Evolutionary conservation across 2,797 vertebrate species (phyloP), one percentile per base, ranked within the genome.

Genomic region (Myiotriccus ornatus): DNA sequence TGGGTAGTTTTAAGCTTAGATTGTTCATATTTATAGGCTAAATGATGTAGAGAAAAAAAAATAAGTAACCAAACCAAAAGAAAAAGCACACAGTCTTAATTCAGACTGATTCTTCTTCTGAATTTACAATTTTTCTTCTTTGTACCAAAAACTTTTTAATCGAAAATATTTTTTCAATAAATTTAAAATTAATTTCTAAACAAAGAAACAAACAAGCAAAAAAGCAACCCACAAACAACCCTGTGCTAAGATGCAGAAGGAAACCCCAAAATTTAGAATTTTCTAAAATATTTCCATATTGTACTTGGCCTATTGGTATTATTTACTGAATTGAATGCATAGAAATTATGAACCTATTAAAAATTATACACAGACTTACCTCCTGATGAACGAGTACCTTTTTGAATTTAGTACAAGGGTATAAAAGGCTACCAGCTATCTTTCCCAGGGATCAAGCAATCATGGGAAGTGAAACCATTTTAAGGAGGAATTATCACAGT

Each of bases 391-490:
- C 87, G 65, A 30, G 24, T 37, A 18, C 24, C 1, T 52, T 53
- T 43, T 41, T n/a, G 1, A 47, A 64, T 91, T 85, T 80, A 80
- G 20, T 78, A n/a, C 25, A 43, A 41, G 24, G 3, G 2, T 37
- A 27, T 44, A 49, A 44, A 16, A 87, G 24, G 13, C 24, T 69
- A 47, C 47, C 28, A 78, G 52, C 35, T 94, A 21, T 23, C 57
- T 70, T 57, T 35, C 39, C 59, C 30, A 64, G 22, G 17, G 13
- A 46, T 70, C 37, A 82, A 64, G 24, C 16, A 68, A 55, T 76
- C 69, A 55, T 39, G 27, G 28, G 69, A 91, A 77, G 12, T 63
- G 55, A 92, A 96, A 34, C 28, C 39, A 32, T 94, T 90, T 94
- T 84, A 47, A 73, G 69, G 22, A 70, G 49, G 35, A 92, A 88